Evolutionary conservation across 2,113 vertebrate genomes (phyloP).

Genomic region (Brachyhypopomus gauderio): DNA sequence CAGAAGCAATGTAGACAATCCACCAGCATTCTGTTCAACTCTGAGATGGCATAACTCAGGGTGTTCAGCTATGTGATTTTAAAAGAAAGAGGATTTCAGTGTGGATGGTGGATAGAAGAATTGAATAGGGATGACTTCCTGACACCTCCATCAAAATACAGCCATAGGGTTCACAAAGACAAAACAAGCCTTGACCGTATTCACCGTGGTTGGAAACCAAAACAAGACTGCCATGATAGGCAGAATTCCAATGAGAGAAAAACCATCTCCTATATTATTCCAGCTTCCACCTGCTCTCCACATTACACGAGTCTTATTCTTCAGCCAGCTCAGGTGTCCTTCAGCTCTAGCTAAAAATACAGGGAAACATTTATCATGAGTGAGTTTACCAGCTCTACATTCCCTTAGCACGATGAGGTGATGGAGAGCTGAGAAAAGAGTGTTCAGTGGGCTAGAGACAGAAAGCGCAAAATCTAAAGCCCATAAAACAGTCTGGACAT

Average conservation of each 20-base stretch:
- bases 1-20: constrained; percentile 41
- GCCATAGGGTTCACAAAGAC: constrained; percentile 31
- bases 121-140: constrained; percentile 53
- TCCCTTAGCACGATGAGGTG: constrained; percentile 47
- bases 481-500: not conserved
- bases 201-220: not conserved
- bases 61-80: constrained; percentile 62
- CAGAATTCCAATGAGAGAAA: not conserved
- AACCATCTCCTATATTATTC: not conserved
- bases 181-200: constrained; percentile 41
- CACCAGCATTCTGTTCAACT: constrained; percentile 49
- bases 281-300: not conserved
- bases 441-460: not conserved
- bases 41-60: constrained; percentile 47
- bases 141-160: constrained; percentile 58
- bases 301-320: constrained; percentile 48
- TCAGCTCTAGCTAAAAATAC: constrained; percentile 72
- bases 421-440: constrained; percentile 6
- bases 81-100: constrained; percentile 64
- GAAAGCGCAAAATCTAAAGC: constrained; percentile 23
- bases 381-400: constrained; percentile 54
- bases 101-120: constrained; percentile 47
- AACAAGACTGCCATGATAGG: constrained; percentile 42
- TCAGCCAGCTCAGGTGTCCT: constrained; percentile 65
- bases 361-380: constrained; percentile 63